phyloP scores from a whole-genome alignment of 1,140 invertebrate genomes.

The Pentalonia nigronervosa region DNA sequence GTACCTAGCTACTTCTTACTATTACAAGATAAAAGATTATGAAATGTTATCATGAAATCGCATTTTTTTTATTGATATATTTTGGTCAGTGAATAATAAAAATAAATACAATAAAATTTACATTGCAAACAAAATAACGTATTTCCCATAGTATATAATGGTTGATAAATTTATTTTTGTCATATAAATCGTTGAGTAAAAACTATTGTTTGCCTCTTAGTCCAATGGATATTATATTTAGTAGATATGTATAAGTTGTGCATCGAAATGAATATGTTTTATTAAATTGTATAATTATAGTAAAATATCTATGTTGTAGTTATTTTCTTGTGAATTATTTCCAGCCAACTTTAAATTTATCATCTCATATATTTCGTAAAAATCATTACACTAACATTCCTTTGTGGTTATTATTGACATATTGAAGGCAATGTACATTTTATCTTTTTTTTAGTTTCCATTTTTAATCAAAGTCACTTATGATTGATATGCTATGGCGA shows the following conservation, averaged over 20 bases:
- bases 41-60: not conserved
- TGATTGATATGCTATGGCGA: conserved; percentile 10
- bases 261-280: too few relatives aligned
- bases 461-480: conserved; percentile 52
- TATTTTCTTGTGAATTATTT: not conserved
- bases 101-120: not conserved
- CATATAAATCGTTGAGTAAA: too few relatives aligned
- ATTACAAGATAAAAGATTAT: not conserved
- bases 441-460: conserved; percentile 17
- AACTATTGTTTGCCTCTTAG: not conserved
- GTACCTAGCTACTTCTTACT: not conserved
- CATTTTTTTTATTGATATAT: not conserved
- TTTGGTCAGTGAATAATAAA: not conserved
- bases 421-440: conserved; percentile 7
- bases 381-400: not conserved
- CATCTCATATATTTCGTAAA: not conserved
- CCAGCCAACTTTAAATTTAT: not conserved
- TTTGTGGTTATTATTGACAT: conserved; percentile 18
- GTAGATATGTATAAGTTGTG: too few relatives aligned
- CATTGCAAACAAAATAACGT: too few relatives aligned
- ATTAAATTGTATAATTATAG: not conserved
- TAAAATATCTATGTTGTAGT: not conserved
- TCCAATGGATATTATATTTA: not conserved
- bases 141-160: not conserved
- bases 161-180: not conserved